Evolutionary conservation across 2,888 invertebrate species (phyloP), one percentile per base, ranked within the genome.

Genomic region (Polydesmus complanatus): DNA sequence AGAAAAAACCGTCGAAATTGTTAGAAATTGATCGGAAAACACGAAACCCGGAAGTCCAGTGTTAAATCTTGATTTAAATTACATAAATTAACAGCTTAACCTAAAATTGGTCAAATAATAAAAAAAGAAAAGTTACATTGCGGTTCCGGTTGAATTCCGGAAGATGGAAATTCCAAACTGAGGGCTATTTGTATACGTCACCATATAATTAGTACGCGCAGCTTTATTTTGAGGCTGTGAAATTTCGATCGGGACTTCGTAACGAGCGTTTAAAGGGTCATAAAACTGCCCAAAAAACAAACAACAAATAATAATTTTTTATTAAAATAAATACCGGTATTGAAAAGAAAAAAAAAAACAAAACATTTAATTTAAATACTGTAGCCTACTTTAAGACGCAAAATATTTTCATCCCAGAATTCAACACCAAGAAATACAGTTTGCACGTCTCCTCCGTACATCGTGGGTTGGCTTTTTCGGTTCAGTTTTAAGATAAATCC

Each of bases 21-120:
- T 88, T 0, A 86, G 68, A 69, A 87, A 83, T 69, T 87, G 87
- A 71, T 88, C 82, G 0, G 88, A 81, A 63, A 83, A 83, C 52
- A 86, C 82, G 62, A 88, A 77, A 1, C 83, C 85, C 26, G 83
- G 74, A 64, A 79, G 78, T 68, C 81, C 79, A 18, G 61, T 54
- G 72, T 87, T 81, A 69, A 88, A 83, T 66, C 86, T 86, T 73
- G 3, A 73, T n/a, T n/a, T n/a, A 73, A 56, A 51, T 55, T 26
- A 27, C 3, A 27, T 2, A 53, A 53, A 3, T 11, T 2, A 51
- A 53, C n/a, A 18, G 3, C 53, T 23, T 49, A 48, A 49, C 21
- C n/a, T n/a, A n/a, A n/a, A n/a, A 47, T 19, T n/a, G 27, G 2
- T 19, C 1, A 2, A 11, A 26, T 3, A 25, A 8, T 22, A 23